Base-by-base conservation (phyloP, 2,888 invertebrate genomes). In the Pediacus dermestoides region DNA sequence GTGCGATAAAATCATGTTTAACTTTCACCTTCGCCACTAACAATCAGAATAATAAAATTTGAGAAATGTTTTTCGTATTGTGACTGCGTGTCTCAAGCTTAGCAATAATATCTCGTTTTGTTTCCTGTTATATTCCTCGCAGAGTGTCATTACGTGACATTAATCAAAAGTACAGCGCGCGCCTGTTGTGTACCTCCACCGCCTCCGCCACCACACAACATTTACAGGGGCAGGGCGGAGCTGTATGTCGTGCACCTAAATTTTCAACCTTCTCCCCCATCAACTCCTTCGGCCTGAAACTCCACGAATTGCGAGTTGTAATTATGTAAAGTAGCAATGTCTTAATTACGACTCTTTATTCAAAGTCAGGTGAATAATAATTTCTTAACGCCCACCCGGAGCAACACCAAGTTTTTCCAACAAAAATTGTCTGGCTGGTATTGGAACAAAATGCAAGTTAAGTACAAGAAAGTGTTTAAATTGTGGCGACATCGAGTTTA, bases 241-340 rank as follows among this genome's bases (percentile, higher is more conserved):
- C n/a, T n/a, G n/a, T 39, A 41, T 50, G 46, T 50, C 45, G 46
- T 50, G 45, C 45, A 40, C 43, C 46, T n/a, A n/a, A n/a, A n/a
- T n/a, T n/a, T n/a, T n/a, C n/a, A n/a, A n/a, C n/a, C n/a, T n/a
- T n/a, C n/a, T n/a, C n/a, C n/a, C n/a, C n/a, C n/a, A 6, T 6
- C 4, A 6, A 10, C 10, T 8, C 26, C 21, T 18, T 18, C 21
- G 21, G n/a, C n/a, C n/a, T n/a, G n/a, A n/a, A n/a, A n/a, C n/a
- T n/a, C 10, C 28, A 12, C 12, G 14, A 28, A 14, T 28, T n/a
- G 23, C 42, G 46, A 49, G 48, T 50, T 54, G 53, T 55, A 60
- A 60, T 61, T 60, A 61, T 61, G 60, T 53, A 60, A 61, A 60
- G 58, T 54, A 58, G 55, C 50, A 48, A 50, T 52, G 54, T 58